Conservation (phyloP, 2,113 vertebrate genomes). For the Serinus canaria region DNA sequence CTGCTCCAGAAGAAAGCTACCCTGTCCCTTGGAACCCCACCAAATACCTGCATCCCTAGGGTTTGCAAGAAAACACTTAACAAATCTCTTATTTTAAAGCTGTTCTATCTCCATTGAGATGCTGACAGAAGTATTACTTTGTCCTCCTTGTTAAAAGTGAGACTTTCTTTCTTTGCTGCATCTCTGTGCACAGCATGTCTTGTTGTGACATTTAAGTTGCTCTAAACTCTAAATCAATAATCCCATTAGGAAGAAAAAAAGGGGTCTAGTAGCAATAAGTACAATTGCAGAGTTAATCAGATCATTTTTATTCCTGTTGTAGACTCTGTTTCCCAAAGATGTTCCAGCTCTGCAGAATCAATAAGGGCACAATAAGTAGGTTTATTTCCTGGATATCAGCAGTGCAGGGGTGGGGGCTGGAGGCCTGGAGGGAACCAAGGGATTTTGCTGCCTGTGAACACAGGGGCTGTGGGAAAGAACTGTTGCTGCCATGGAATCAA, state of each 20-base stretch:
- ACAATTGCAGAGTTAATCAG: slow-evolving; percentile 57
- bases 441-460: neutral
- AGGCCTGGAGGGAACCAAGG: neutral
- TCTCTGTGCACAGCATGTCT: neutral
- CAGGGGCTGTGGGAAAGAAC: neutral
- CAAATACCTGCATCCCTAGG: neutral
- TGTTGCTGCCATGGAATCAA: neutral
- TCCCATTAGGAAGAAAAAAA: slow-evolving; percentile 12
- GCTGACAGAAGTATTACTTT: neutral
- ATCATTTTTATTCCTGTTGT: slow-evolving; percentile 22
- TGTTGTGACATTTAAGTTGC: neutral
- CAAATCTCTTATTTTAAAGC: neutral
- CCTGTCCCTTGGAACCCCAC: neutral
- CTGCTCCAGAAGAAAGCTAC: neutral
- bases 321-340: neutral
- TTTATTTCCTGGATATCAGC: neutral
- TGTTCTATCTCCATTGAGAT: neutral
- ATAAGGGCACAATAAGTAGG: neutral
- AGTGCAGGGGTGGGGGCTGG: neutral
- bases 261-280: slow-evolving; percentile 31
- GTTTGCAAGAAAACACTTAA: neutral
- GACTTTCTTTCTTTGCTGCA: neutral
- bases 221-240: slow-evolving; percentile 58
- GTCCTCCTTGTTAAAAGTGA: neutral
- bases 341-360: neutral